Base-by-base conservation (phyloP, 2,888 invertebrate genomes). In the Rosalia funebris region DNA sequence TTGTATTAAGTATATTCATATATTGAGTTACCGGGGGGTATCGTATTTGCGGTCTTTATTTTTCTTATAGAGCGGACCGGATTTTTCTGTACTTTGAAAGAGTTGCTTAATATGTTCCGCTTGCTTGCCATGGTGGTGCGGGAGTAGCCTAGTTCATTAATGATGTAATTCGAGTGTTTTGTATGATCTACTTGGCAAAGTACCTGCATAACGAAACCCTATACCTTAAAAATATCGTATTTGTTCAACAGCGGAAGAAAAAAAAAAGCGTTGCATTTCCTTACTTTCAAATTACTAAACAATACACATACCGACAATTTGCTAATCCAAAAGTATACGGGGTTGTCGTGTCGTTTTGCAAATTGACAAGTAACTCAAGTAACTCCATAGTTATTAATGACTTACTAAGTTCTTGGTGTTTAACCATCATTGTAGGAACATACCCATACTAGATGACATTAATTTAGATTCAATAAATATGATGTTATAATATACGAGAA, bases 1-100 rank as follows among this genome's bases (percentile, higher is more conserved):
- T 66, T 62, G 59, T 68, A 63, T 63, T 65, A 70, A 63, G 60
- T 66, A 62, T 65, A 69, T 70, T 74, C 65, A 59, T 70, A 71
- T 71, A 79, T 81, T 75, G 67, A 70, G 69, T 81, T 81, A 78
- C 79, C 67, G 55, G 50, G 62, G 65, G 74, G 69, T 80, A 79
- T 81, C 80, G 67, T 67, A 74, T 81, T 77, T 80, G 80, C 78
- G 79, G 79, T 76, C 68, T 68, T 64, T 62, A 54, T 60, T 62
- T 65, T 56, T 63, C 44, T 60, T 36, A 55, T 56, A 31, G 54
- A 70, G 66, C 69, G 68, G 67, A 42, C 25, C n/a, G 56, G 2
- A 34, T 36, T 44, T 57, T 59, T 41, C 46, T 37, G 45, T 62
- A 55, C 47, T 59, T 62, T 48, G 12, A 12, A 14, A 46, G 50